Evolutionary conservation across 53 echinoderm and acorn worm species (phyloP), one percentile per base, ranked within the genome.

Genomic region (Hippasteria phrygiana): DNA sequence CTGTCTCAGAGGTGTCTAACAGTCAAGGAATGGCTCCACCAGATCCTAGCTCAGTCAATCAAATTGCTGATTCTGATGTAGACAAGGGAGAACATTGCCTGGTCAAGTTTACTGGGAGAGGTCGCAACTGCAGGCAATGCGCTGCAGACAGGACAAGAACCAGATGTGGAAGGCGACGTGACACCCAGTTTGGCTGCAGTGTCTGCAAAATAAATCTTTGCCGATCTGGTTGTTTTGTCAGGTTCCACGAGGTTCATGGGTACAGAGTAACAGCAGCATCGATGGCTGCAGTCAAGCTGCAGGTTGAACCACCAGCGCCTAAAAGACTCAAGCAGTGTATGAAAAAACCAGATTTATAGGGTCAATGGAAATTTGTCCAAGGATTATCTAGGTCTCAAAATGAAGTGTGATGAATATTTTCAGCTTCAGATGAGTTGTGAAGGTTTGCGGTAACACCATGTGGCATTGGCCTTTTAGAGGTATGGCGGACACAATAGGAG

Each of bases 91-190:
- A 87, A 51, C 91, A 91, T 34, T 87, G 67, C 18, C 87, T 91
- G 65, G 87, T 91, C 5, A 91, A 87, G 73, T 91, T 91, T 31
- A 87, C 90, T 4, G 86, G 91, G 17, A 69, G 91, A 87, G 91
- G 91, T n/a, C 91, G 91, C 41, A 91, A 87, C 40, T 91, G 91
- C 18, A 43, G 69, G 28, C 87, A 87, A 33, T 91, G 91, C 42
- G 47, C 34, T 1, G 87, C 76, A 29, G 87, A 76, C 12, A 35
- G 80, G 18, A 42, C 37, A 18, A 74, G 91, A n/a, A 91, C 91
- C 32, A 67, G 66, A 3, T 51, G 87, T 43, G 91, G 91, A 7
- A 45, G 91, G 28, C 75, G 91, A 24, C 76, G 87, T 0, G 91
- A 91, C 46, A 91, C 91, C 9, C 87, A 91, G 53, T 91, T 91